Percentiles rank a stretch among this genome's conserved stretches.
phyloP scores from a whole-genome alignment of 2,888 invertebrate genomes.

The Eubasilissa splendida region DNA sequence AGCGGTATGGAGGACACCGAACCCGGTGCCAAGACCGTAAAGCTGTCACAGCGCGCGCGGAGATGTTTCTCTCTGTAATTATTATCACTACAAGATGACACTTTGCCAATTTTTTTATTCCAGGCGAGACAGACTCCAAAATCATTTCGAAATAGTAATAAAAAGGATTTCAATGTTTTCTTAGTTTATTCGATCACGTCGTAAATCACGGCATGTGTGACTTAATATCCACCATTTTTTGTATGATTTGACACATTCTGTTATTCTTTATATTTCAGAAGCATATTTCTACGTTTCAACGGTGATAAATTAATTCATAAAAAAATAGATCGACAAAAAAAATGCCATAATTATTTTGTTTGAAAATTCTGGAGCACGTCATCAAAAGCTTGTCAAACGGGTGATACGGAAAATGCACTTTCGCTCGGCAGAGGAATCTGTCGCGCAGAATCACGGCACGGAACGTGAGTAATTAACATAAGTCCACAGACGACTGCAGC shows the following conservation, averaged over 20 bases:
- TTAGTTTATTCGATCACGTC: slow-evolving; percentile 12
- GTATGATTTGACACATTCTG: slow-evolving; percentile 2
- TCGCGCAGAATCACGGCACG: slow-evolving; percentile 14
- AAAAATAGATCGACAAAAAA: background rate
- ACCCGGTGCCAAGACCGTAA: slow-evolving; percentile 57
- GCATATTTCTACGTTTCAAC: background rate
- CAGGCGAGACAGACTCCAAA: slow-evolving; percentile 20
- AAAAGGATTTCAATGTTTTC: slow-evolving; percentile 34
- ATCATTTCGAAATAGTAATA: slow-evolving; percentile 28
- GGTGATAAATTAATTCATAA: background rate
- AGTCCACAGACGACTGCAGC: slow-evolving; percentile 39
- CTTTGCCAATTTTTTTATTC: slow-evolving; percentile 47
- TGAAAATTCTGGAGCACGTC: background rate
- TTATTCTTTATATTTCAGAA: slow-evolving; percentile 10
- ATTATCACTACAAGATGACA: slow-evolving; percentile 45
- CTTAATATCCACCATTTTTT: slow-evolving; percentile 19
- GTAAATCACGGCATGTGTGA: slow-evolving; percentile 10
- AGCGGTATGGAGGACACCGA: slow-evolving; percentile 55
- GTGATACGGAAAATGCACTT: slow-evolving; percentile 19
- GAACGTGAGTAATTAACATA: slow-evolving; percentile 48
- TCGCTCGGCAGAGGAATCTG: slow-evolving; percentile 26
- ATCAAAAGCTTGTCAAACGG: slow-evolving; percentile 24
- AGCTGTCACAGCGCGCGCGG: slow-evolving; percentile 52
- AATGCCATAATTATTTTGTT: slow-evolving; percentile 3
- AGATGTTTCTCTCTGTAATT: slow-evolving; percentile 43